Base-by-base conservation (phyloP, 2,797 vertebrate species). In the Sebastes cheni region DNA sequence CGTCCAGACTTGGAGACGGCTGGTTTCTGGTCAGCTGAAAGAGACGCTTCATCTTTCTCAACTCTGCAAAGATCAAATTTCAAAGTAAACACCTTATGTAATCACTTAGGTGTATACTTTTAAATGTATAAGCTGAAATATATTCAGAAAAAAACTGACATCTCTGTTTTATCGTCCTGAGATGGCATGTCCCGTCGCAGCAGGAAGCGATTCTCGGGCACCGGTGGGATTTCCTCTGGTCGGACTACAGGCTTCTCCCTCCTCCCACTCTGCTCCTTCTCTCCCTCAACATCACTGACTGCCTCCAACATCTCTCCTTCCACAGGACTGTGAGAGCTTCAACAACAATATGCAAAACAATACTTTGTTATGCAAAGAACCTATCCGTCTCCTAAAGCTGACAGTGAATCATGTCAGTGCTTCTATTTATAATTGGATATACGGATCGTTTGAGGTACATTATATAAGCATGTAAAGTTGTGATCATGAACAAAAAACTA, bases 151-250 rank as follows among this genome's bases (percentile, higher is more conserved):
- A 59, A 52, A 61, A 93, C 95, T 96, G 88, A 99, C 99, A 86
- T 95, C 86, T 98, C 96, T 16, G 96, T 91, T 29, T 96, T 96
- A 60, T 92, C 87, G 25, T 89, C 92, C 90, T 95, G 92, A 39
- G 92, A 88, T 8, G 98, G 97, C 87, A 96, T 91, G 86, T 99
- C 98, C 89, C 97, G 96, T 83, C 99, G 95, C 22, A 99, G 95
- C 84, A 99, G 93, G 92, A 99, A 99, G 34, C 97, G 97, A 68
- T 99, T 99, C 93, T 99, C 98, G 16, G 99, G 99, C 85, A 99
- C 98, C 1, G 98, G 98, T 56, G 98, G 99, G 82, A 99, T 99
- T 91, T 99, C 98, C 93, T 99, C 99, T 7, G 97, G 97, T 64
- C 98, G 96, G 77, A 99, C 98, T 7, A 99, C 96, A 1, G 96